Evolutionary conservation across 92 coral and sea anemone species (phyloP).

Genomic region (Muricea muricata): DNA sequence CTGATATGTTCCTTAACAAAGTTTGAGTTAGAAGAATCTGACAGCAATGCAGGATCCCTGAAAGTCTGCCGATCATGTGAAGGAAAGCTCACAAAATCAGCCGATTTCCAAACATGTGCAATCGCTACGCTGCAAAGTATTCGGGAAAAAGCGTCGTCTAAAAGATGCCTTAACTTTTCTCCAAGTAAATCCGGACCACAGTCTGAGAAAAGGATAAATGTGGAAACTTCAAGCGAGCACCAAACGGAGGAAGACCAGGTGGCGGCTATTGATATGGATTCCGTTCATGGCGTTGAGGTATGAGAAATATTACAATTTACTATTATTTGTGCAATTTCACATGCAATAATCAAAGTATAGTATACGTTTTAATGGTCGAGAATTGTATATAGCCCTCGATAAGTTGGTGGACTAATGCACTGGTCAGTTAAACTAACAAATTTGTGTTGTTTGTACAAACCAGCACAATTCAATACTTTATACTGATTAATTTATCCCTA

Average conservation of each 20-base stretch:
- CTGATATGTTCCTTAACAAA: background rate
- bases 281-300: background rate
- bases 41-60: slow-evolving; percentile 20
- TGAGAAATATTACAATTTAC: background rate
- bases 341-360: background rate
- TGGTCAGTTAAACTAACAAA: too few relatives aligned
- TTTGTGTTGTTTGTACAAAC: too few relatives aligned
- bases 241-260: background rate
- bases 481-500: too few relatives aligned
- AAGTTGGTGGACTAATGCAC: too few relatives aligned
- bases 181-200: too few relatives aligned
- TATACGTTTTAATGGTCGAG: too few relatives aligned
- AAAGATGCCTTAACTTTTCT: slow-evolving; percentile 39
- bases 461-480: too few relatives aligned
- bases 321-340: background rate
- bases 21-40: slow-evolving; percentile 6
- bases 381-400: too few relatives aligned
- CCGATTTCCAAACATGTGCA: slow-evolving; percentile 18
- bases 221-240: background rate
- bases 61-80: slow-evolving; percentile 47
- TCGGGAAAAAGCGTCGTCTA: slow-evolving; percentile 15
- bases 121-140: background rate
- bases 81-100: slow-evolving; percentile 28
- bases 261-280: background rate
- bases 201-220: background rate